These are phyloP conservation scores for Micronycteris hirsuta DNA, from an alignment of 2,113 vertebrate genomes.

Conservation along the genomic window DNA sequence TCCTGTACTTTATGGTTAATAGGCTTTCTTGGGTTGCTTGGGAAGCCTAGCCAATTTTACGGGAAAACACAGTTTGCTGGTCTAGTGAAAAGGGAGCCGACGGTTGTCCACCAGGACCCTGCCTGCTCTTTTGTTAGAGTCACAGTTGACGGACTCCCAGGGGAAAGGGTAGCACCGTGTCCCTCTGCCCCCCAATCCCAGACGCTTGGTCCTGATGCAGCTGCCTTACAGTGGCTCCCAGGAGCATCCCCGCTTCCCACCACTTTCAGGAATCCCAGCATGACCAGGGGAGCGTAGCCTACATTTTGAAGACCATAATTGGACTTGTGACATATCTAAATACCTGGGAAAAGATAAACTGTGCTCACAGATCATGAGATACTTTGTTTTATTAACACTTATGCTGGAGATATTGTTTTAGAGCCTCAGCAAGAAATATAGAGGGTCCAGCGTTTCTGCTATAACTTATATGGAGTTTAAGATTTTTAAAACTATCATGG, in stretches of 20 bases:
- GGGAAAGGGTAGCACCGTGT: neutral
- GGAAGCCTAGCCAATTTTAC: slow-evolving; percentile 13
- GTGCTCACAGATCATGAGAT: neutral
- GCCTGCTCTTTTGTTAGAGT: neutral
- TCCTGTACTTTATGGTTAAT: neutral
- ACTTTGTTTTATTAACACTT: neutral
- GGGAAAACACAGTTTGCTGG: slow-evolving; percentile 21
- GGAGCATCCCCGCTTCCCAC: neutral
- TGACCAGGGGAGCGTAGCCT: neutral
- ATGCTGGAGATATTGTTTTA: neutral
- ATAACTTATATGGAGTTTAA: neutral
- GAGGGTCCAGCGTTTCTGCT: neutral
- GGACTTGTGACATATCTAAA: neutral
- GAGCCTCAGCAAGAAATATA: neutral
- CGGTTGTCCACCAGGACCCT: neutral
- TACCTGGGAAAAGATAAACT: neutral
- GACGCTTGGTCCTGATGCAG: neutral
- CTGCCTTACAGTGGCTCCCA: neutral
- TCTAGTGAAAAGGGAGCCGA: neutral
- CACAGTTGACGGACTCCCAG: neutral
- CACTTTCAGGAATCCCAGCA: neutral
- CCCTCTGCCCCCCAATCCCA: neutral
- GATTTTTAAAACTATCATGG: neutral
- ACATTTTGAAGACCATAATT: neutral
- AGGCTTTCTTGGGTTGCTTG: neutral